These are phyloP conservation scores for Neomonachus schauinslandi DNA, from an alignment of 2,113 vertebrate species.

Conservation along the genomic window DNA sequence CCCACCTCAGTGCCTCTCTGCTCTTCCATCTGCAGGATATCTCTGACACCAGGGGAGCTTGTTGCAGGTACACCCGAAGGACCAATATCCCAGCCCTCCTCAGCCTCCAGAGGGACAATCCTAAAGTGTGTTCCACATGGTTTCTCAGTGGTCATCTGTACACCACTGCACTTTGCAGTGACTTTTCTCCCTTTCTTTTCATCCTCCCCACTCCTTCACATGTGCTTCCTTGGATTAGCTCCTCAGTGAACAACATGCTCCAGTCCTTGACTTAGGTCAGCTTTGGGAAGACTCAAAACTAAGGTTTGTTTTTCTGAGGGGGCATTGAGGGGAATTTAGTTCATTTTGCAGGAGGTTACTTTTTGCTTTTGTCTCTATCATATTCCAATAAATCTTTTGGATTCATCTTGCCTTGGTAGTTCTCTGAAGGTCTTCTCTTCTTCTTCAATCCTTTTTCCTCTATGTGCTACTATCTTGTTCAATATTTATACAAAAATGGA, in stretches of 20 bases:
- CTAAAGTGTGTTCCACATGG: background rate
- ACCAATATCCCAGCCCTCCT: background rate
- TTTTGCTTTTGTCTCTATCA: background rate
- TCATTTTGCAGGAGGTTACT: background rate
- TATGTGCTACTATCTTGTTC: background rate
- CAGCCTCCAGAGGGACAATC: background rate
- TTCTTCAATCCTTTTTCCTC: background rate
- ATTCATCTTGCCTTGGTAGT: background rate
- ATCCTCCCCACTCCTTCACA: too few species aligned
- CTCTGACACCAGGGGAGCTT: background rate
- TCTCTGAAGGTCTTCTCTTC: background rate
- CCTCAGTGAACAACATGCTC: background rate
- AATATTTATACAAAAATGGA: background rate
- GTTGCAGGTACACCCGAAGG: background rate
- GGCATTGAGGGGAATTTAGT: background rate
- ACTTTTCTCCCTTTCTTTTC: background rate
- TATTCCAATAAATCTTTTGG: background rate
- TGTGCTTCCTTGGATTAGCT: background rate
- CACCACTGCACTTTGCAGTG: background rate
- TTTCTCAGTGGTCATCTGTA: background rate
- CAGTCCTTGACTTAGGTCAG: background rate
- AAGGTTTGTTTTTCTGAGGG: background rate
- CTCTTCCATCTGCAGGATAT: background rate
- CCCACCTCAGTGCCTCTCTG: background rate
- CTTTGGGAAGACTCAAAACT: background rate